Evolutionary conservation across 2,888 invertebrate genomes (phyloP).

Genomic region (Agrochola lychnidis): DNA sequence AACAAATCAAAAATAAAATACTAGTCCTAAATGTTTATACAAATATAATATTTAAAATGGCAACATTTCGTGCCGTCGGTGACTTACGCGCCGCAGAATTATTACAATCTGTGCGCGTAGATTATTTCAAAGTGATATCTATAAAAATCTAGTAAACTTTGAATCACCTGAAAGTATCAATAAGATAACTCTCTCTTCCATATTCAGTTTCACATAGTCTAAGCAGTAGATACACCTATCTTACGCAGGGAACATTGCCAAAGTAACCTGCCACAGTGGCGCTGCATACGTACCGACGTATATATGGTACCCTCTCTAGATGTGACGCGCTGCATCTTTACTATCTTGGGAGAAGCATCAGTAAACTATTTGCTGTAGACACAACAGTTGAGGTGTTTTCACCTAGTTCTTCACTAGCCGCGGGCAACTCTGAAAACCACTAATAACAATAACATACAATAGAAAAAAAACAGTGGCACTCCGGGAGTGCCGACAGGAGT

Average conservation of each 20-base stretch:
- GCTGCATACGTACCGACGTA: conserved; percentile 54
- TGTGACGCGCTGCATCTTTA: conserved; percentile 3
- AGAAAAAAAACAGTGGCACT: no score
- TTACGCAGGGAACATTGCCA: conserved; percentile 79
- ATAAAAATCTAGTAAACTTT: no score
- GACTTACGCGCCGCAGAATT: no score
- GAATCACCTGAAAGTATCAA: neutral
- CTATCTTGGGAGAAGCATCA: neutral
- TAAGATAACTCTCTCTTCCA: neutral
- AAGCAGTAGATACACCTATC: conserved; percentile 75
- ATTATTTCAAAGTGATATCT: no score
- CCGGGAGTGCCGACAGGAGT: no score
- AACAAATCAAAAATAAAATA: no score
- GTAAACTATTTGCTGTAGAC: neutral
- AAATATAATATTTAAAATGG: no score
- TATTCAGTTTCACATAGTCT: conserved; percentile 29
- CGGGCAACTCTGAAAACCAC: no score
- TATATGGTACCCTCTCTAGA: neutral
- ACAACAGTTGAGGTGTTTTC: neutral
- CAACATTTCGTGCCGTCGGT: no score
- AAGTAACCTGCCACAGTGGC: conserved; percentile 79
- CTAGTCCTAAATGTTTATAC: no score
- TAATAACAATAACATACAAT: no score
- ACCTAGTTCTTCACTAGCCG: neutral
- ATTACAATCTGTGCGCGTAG: no score